Conservation (phyloP, 2,797 vertebrate genomes). For the Prionace glauca region DNA sequence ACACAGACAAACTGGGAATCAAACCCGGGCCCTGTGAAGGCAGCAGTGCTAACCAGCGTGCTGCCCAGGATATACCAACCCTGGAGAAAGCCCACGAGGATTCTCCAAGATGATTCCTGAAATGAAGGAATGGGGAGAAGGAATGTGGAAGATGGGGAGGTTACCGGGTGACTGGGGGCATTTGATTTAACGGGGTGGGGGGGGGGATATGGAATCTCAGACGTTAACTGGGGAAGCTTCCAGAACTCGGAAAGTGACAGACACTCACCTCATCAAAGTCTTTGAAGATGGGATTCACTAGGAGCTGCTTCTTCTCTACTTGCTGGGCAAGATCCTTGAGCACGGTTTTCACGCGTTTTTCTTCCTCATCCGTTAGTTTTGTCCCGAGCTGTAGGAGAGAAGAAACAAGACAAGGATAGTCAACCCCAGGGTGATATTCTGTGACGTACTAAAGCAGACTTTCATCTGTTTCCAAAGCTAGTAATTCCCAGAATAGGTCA, state of each 20-base stretch:
- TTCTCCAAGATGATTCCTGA: background rate
- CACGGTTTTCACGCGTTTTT: background rate
- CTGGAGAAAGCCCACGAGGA: background rate
- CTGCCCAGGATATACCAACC: background rate
- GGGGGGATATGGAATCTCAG: background rate
- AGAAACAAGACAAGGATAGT: background rate
- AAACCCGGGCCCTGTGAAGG: too few species aligned
- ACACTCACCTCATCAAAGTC: conserved; percentile 3
- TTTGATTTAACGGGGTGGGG: background rate
- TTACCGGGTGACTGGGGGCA: background rate
- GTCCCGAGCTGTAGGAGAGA: background rate
- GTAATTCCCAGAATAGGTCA: too few species aligned
- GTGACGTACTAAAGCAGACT: too few species aligned
- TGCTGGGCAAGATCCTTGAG: background rate
- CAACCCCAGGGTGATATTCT: background rate
- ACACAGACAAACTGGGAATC: too few species aligned
- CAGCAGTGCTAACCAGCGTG: too few species aligned
- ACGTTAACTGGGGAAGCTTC: background rate
- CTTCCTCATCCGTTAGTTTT: background rate
- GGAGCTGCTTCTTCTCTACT: background rate
- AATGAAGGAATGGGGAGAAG: background rate
- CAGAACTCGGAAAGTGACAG: background rate
- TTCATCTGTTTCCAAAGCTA: too few species aligned
- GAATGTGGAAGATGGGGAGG: background rate
- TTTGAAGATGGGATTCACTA: conserved; percentile 32